A percentile compares a stretch with the other conserved stretches of the same genome.
phyloP scores from a whole-genome alignment of 2,888 invertebrate genomes.

The Caradrina clavipalpis region DNA sequence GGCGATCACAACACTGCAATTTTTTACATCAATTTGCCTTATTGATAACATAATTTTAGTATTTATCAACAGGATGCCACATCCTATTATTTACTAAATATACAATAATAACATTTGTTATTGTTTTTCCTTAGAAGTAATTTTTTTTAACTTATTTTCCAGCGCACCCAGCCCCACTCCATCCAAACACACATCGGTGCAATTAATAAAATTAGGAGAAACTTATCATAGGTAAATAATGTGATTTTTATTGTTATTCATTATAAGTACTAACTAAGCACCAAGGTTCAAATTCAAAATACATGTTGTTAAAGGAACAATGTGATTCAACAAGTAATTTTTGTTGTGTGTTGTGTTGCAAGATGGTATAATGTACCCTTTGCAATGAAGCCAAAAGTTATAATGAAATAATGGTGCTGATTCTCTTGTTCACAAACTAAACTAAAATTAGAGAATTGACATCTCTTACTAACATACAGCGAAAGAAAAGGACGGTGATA shows the following conservation, averaged over 20 bases:
- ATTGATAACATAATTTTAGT: not conserved
- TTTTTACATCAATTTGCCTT: not conserved
- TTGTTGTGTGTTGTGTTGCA: not conserved
- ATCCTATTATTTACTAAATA: not conserved
- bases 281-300: not conserved
- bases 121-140: constrained; percentile 11
- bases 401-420: no score
- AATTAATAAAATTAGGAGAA: constrained; percentile 85
- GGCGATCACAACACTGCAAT: no score
- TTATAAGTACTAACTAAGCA: not conserved
- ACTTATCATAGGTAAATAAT: constrained; percentile 85
- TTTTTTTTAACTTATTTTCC: constrained; percentile 59
- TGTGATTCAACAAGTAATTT: not conserved
- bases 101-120: not conserved
- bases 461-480: no score
- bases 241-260: constrained; percentile 20
- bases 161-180: constrained; percentile 68
- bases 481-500: no score
- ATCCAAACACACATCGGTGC: constrained; percentile 82
- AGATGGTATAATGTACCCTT: not conserved
- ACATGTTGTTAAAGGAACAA: not conserved
- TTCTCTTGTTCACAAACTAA: no score
- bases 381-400: not conserved
- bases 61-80: constrained; percentile 8
- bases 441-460: no score